Evolutionary conservation across 2,113 vertebrate species (phyloP).

Genomic region (Anser brachyrhynchus): DNA sequence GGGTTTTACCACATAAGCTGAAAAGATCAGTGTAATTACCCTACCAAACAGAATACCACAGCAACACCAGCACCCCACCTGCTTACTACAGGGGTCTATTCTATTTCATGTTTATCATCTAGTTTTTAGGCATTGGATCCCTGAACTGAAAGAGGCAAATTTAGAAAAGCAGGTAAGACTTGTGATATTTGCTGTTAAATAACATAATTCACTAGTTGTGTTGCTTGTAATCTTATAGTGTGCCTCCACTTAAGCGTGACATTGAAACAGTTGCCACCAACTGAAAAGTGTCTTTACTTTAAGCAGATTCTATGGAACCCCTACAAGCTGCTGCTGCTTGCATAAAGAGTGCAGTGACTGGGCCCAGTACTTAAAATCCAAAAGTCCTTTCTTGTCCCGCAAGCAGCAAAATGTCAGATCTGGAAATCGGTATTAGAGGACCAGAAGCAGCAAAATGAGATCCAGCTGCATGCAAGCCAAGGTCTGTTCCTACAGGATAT

Average conservation of each 20-base stretch:
- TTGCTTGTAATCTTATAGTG: not conserved
- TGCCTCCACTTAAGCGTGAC: not conserved
- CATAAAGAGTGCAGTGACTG: not conserved
- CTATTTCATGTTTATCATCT: not conserved
- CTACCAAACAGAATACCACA: not conserved
- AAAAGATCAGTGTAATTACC: not conserved
- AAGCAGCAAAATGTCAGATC: not conserved
- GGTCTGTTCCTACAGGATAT: not conserved
- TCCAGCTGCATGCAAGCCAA: not conserved
- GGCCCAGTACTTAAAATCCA: not conserved
- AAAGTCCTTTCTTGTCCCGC: not conserved
- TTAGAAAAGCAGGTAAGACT: not conserved
- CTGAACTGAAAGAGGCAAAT: not conserved
- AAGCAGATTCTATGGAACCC: not conserved
- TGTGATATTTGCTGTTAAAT: not conserved
- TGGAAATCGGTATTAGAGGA: not conserved
- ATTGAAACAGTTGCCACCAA: not conserved
- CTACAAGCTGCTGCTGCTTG: not conserved
- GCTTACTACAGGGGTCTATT: not conserved
- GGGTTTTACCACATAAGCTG: not conserved
- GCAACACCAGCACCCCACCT: not conserved
- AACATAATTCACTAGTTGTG: not conserved
- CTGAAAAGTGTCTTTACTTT: not conserved
- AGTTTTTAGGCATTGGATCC: not conserved
- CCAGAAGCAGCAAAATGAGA: not conserved